A percentile compares a stretch with the other conserved stretches of the same genome.
Conservation (phyloP, 23 tunicate species). For the Corella eumyota region DNA sequence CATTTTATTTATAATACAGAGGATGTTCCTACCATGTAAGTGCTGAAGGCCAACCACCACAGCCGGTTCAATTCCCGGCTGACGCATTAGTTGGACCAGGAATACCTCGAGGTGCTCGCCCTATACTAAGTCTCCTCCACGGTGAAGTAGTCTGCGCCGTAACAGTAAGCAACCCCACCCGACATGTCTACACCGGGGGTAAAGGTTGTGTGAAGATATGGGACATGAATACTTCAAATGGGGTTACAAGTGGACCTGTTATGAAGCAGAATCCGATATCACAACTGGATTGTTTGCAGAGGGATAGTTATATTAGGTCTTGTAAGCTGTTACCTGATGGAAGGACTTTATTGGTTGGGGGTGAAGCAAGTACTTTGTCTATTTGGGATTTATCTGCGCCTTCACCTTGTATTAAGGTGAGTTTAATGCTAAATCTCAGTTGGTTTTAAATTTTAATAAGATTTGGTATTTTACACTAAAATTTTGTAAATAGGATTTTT, state of each 20-base stretch:
- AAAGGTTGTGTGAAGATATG: conserved; percentile 95
- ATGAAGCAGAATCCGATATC: conserved; percentile 79
- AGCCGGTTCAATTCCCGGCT: conserved; percentile 88
- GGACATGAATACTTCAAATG: conserved; percentile 59
- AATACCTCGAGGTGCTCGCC: conserved; percentile 66
- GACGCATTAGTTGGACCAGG: conserved; percentile 85
- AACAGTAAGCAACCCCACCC: conserved; percentile 82
- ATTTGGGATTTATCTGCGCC: conserved; percentile 84
- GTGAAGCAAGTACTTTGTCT: conserved; percentile 78
- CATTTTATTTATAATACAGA: too few species aligned
- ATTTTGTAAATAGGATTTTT: too few species aligned
- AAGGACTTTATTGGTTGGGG: conserved; percentile 85
- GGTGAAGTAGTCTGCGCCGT: conserved; percentile 98
- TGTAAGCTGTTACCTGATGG: conserved; percentile 88
- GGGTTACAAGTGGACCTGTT: conserved; percentile 12
- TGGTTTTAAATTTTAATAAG: too few species aligned
- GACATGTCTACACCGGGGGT: conserved; percentile 95
- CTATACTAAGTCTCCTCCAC: conserved; percentile 58
- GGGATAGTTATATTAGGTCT: conserved; percentile 83
- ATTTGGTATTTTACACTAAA: too few species aligned
- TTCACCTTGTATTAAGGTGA: conserved; percentile 34
- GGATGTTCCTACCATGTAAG: conserved; percentile 72
- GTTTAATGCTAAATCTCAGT: not conserved
- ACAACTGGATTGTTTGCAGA: conserved; percentile 73
- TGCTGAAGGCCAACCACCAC: conserved; percentile 86